phyloP scores from a whole-genome alignment of 2,113 vertebrate species.

The Hirundichthys speculiger region DNA sequence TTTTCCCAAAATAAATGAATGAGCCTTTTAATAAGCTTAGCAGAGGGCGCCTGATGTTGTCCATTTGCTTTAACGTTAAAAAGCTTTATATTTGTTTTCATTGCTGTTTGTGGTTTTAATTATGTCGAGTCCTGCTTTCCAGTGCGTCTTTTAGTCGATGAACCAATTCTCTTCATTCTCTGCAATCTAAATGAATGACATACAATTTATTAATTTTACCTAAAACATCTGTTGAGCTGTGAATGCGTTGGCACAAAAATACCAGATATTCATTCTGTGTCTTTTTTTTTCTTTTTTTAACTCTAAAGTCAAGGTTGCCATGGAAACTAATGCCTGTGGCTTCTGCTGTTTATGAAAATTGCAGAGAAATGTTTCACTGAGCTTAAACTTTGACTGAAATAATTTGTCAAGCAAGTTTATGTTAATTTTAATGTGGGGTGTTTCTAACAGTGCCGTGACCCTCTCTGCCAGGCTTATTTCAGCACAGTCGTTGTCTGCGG shows the following conservation, averaged over 20 bases:
- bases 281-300: background rate
- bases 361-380: slow-evolving; percentile 35
- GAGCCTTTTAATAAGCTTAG: too few relatives aligned
- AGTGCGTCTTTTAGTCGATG: background rate
- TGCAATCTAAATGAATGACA: slow-evolving; percentile 18
- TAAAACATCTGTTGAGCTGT: slow-evolving; percentile 39
- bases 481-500: slow-evolving; percentile 77
- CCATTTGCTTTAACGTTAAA: too few relatives aligned
- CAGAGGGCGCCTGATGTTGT: too few relatives aligned
- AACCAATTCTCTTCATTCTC: background rate
- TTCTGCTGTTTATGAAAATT: slow-evolving; percentile 53
- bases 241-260: slow-evolving; percentile 21
- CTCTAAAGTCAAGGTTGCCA: slow-evolving; percentile 48
- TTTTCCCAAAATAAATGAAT: too few relatives aligned
- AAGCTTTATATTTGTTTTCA: too few relatives aligned
- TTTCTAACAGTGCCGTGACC: slow-evolving; percentile 25
- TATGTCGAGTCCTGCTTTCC: too few relatives aligned
- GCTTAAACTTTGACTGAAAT: slow-evolving; percentile 54
- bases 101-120: too few relatives aligned
- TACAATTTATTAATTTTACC: slow-evolving; percentile 15
- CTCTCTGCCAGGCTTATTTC: slow-evolving; percentile 80
- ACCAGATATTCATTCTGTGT: background rate
- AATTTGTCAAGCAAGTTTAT: slow-evolving; percentile 35
- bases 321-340: slow-evolving; percentile 49
- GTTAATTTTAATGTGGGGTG: slow-evolving; percentile 54